Base-by-base conservation (phyloP, 2,888 invertebrate genomes). In the Podotricha telesiphe region DNA sequence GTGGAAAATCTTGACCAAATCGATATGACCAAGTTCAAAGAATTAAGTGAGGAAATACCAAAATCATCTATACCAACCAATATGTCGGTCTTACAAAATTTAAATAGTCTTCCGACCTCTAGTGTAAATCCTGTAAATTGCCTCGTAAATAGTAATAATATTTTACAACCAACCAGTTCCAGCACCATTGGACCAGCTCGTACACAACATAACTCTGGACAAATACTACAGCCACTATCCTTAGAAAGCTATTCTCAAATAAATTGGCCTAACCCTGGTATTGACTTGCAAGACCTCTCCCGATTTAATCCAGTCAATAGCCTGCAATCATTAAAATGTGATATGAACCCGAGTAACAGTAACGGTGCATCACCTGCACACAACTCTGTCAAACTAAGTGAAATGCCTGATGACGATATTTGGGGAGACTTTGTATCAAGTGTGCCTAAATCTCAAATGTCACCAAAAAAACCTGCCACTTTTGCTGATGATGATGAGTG, bases 231-330 rank as follows among this genome's bases (percentile, higher is more conserved):
- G 74, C 93, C 93, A 0, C 76, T 93, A 37, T 91, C 93, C 8
- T 78, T 93, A 74, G 93, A 93, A 77, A 89, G 92, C 74, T 93
- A 87, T 77, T 93, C 94, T 0, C 91, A 94, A 80, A 95, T 95
- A 55, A 94, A 94, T 79, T 95, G 95, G 95, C 95, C 95, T 4
- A 94, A 94, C 79, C 95, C 95, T 15, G 95, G 95, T 22, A 88
- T 93, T 75, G 88, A 93, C 76, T 83, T 93, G 65, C 93, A 93
- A 77, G 93, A 93, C 79, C 81, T 93, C 4, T 92, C 93, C 1
- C 80, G 90, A 69, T 93, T 93, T 65, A 93, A 93, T 79, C 93
- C 93, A 28, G 89, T 93, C 0, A 91, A 93, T 78, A 89, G 89
- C 37, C 78, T 93, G 50, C 87, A 90, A 64, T 89, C 93, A 4